Conservation (phyloP, 2,888 invertebrate species). For the Nematopogon swammerdamellus region DNA sequence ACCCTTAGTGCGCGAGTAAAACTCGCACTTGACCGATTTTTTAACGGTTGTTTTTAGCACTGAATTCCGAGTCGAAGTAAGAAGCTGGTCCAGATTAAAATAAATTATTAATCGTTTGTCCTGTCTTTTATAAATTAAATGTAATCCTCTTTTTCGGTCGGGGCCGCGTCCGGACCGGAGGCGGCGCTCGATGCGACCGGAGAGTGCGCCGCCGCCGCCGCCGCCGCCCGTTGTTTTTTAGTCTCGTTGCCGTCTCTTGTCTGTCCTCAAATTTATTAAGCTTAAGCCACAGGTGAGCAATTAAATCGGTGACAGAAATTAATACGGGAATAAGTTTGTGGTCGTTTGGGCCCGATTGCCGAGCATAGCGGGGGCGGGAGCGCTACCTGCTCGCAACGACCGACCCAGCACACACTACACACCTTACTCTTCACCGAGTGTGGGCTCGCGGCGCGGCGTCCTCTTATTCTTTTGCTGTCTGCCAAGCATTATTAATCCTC, state of each 20-base stretch:
- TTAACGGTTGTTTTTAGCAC: constrained; percentile 58
- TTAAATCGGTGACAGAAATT: constrained; percentile 53
- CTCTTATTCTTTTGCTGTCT: constrained; percentile 33
- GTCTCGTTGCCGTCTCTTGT: constrained; percentile 40
- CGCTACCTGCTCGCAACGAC: neutral
- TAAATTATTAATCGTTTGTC: constrained; percentile 59
- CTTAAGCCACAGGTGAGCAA: constrained; percentile 52
- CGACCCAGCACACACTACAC: too few relatives aligned
- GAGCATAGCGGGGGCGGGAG: constrained; percentile 18
- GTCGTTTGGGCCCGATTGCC: constrained; percentile 11
- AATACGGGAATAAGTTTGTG: constrained; percentile 32
- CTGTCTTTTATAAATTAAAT: constrained; percentile 59
- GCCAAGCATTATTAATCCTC: constrained; percentile 35
- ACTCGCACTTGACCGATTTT: too few relatives aligned
- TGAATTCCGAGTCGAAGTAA: constrained; percentile 40
- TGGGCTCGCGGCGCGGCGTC: constrained; percentile 17
- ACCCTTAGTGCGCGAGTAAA: too few relatives aligned
- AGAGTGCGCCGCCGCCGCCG: neutral
- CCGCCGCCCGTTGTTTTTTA: constrained; percentile 35
- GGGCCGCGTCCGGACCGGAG: constrained; percentile 27
- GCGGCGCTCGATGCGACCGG: too few relatives aligned
- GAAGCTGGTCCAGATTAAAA: constrained; percentile 47
- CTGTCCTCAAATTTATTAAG: constrained; percentile 52
- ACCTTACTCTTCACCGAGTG: too few relatives aligned
- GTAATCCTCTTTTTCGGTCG: constrained; percentile 43